Evolutionary conservation across 2,113 vertebrate genomes (phyloP).

Genomic region (Piprites chloris): DNA sequence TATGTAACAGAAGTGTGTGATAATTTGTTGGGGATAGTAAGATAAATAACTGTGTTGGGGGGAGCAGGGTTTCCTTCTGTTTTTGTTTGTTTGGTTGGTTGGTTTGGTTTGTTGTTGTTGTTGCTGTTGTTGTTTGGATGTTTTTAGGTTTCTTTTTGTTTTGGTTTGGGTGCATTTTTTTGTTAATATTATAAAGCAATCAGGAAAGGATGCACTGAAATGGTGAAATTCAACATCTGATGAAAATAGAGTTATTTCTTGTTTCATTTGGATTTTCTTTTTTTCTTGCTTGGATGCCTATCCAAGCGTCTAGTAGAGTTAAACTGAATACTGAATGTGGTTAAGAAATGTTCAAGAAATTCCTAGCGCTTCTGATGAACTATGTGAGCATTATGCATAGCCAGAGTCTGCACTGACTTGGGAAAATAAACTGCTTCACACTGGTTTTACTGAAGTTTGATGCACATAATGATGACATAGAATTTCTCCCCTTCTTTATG

Average conservation of each 20-base stretch:
- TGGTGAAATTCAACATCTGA: background rate
- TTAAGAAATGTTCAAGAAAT: background rate
- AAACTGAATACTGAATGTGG: background rate
- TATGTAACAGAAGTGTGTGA: background rate
- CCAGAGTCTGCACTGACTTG: background rate
- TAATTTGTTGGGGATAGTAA: background rate
- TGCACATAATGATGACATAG: background rate
- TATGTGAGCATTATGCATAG: background rate
- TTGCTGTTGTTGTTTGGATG: background rate
- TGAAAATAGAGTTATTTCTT: background rate
- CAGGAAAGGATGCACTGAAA: background rate
- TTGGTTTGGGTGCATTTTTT: background rate
- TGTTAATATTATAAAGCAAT: background rate
- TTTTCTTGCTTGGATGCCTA: background rate
- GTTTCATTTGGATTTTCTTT: background rate
- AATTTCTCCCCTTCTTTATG: background rate
- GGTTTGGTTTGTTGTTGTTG: background rate
- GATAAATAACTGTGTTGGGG: background rate
- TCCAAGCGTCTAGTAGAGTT: background rate
- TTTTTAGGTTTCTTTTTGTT: background rate
- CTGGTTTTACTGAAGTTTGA: background rate
- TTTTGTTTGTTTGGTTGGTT: background rate
- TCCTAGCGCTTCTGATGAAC: background rate
- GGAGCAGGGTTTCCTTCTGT: background rate
- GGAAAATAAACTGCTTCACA: background rate